A percentile compares a stretch with the other conserved stretches of the same genome.
These are phyloP conservation scores for Parapristionchus giblindavisi DNA, from an alignment of 2,888 invertebrate genomes.

Conservation along the genomic window DNA sequence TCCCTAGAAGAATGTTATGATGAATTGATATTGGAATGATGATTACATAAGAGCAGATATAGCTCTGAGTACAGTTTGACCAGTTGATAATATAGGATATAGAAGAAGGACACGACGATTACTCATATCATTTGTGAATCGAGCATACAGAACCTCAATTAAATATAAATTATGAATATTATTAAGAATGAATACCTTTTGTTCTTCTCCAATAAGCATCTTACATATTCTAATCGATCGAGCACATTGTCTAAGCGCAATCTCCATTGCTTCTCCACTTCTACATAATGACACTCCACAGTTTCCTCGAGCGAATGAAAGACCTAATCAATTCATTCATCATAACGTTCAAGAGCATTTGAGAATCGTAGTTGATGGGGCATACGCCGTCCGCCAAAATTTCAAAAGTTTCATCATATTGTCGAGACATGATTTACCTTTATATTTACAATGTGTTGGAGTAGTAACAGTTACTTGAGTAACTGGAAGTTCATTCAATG, in stretches of 20 bases:
- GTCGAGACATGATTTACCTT: constrained; percentile 41
- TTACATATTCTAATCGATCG: constrained; percentile 97
- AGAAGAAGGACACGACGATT: constrained; percentile 88
- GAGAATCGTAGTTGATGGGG: neutral
- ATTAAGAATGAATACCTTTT: constrained; percentile 12
- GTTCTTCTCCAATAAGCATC: constrained; percentile 81
- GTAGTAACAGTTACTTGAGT: constrained; percentile 88
- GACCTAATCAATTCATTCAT: constrained; percentile 74
- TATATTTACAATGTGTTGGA: constrained; percentile 78
- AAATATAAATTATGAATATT: neutral
- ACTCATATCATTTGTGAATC: constrained; percentile 94
- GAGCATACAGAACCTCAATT: constrained; percentile 89
- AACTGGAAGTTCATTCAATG: constrained; percentile 93
- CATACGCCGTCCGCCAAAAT: neutral
- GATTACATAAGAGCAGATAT: constrained; percentile 27
- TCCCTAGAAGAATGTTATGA: constrained; percentile 79
- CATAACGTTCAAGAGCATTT: neutral
- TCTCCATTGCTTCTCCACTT: constrained; percentile 89
- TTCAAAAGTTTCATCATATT: neutral
- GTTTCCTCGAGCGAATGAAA: constrained; percentile 94
- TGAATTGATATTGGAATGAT: neutral
- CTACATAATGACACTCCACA: constrained; percentile 96
- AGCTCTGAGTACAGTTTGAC: constrained; percentile 52
- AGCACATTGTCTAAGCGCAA: constrained; percentile 86
- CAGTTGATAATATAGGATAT: constrained; percentile 95